phyloP scores from a whole-genome alignment of 2,888 invertebrate species.

The Stictocephala bisonia region DNA sequence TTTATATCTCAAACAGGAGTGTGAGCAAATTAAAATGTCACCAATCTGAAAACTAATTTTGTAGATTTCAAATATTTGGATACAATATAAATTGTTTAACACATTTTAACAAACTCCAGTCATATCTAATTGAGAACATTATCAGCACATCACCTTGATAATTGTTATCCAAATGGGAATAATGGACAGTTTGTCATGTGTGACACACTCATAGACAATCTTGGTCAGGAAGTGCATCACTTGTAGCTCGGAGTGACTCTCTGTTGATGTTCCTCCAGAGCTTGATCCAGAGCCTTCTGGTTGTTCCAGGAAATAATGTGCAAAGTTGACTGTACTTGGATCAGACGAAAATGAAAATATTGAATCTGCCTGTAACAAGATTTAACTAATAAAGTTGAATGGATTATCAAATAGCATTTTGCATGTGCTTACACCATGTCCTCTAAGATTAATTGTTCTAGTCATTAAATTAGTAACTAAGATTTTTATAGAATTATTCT shows the following conservation, averaged over 20 bases:
- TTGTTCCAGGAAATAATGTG: constrained; percentile 72
- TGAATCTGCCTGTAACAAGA: constrained; percentile 66
- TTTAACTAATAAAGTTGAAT: not conserved
- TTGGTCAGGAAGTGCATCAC: constrained; percentile 73
- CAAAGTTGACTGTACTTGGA: constrained; percentile 75
- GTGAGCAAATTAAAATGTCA: too few relatives aligned
- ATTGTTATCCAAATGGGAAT: constrained; percentile 78
- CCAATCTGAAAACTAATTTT: too few relatives aligned
- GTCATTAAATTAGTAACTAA: not conserved
- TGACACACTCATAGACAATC: constrained; percentile 83
- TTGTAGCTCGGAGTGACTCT: constrained; percentile 59
- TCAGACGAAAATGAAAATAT: constrained; percentile 83
- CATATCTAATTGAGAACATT: too few relatives aligned
- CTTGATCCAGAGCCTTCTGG: constrained; percentile 47
- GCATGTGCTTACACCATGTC: not conserved
- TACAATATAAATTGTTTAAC: too few relatives aligned
- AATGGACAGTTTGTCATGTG: constrained; percentile 81
- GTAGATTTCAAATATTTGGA: too few relatives aligned
- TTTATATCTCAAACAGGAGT: too few relatives aligned
- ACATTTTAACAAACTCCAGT: too few relatives aligned
- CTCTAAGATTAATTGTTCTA: not conserved
- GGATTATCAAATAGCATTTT: not conserved
- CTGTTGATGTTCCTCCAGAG: constrained; percentile 3
- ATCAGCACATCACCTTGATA: constrained; percentile 73
- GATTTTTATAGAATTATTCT: too few relatives aligned